These are phyloP conservation scores for Phengaris alcon DNA, from an alignment of 2,888 invertebrate genomes.

Conservation along the genomic window DNA sequence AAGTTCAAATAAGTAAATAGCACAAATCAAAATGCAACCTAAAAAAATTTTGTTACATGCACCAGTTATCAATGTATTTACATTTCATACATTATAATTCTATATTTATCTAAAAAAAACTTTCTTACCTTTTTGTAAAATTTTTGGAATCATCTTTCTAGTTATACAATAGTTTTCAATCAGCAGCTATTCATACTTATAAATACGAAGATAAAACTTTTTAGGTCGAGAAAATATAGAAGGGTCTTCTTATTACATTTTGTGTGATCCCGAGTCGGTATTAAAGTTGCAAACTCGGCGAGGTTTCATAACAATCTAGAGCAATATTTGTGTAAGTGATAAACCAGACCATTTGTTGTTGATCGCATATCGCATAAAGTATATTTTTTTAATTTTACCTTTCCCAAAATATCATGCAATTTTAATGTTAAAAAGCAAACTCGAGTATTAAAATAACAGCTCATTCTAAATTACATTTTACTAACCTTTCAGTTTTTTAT, in stretches of 20 bases:
- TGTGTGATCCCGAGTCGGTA: conserved; percentile 45
- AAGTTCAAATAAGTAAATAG: too few species aligned
- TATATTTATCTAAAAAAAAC: too few species aligned
- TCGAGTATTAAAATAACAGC: too few species aligned
- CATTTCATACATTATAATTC: too few species aligned
- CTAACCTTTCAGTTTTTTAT: conserved; percentile 37
- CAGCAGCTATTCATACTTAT: neutral
- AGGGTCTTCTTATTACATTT: conserved; percentile 56
- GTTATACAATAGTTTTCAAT: neutral
- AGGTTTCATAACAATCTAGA: conserved; percentile 30
- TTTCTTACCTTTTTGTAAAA: too few species aligned
- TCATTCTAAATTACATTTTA: neutral
- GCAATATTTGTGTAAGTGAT: conserved; percentile 25
- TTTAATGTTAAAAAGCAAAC: too few species aligned
- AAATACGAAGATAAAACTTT: conserved; percentile 22
- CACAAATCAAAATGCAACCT: too few species aligned
- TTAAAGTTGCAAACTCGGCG: conserved; percentile 49
- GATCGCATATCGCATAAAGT: neutral
- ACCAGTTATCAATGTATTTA: too few species aligned
- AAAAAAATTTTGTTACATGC: too few species aligned
- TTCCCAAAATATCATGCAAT: too few species aligned
- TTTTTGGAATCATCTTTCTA: too few species aligned
- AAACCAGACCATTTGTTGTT: neutral
- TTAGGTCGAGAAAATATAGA: conserved; percentile 45
- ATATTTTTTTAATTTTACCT: too few species aligned